Conservation (phyloP, 64 coral and sea anemone genomes). For the Hydrozoanthus tunicans region DNA sequence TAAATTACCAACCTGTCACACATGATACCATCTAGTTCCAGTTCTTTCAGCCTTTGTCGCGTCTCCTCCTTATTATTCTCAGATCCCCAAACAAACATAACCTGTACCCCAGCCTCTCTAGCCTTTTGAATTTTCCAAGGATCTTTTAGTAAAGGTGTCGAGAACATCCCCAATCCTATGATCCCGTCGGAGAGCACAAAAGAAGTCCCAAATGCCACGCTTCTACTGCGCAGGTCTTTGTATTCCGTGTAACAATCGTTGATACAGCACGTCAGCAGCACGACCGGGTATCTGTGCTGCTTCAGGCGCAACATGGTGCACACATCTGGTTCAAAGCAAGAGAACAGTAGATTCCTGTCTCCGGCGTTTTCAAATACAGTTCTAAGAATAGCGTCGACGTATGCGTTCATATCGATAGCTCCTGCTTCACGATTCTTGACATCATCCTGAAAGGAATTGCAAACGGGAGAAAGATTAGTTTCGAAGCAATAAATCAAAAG, state of each 20-base stretch:
- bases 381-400: constrained; percentile 57
- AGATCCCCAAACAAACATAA: constrained; percentile 18
- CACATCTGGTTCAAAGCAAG: constrained; percentile 64
- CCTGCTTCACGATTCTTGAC: constrained; percentile 17
- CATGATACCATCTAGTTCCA: constrained; percentile 32
- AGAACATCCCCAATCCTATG: constrained; percentile 36
- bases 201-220: constrained; percentile 34
- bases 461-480: neutral
- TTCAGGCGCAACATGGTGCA: constrained; percentile 58
- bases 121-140: constrained; percentile 54
- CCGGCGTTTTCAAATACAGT: constrained; percentile 64
- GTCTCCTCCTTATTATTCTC: constrained; percentile 18
- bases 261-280: constrained; percentile 28
- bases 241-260: constrained; percentile 21
- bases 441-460: neutral
- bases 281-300: constrained; percentile 52
- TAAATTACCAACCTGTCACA: constrained; percentile 27
- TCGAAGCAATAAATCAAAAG: no score
- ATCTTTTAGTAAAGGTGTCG: constrained; percentile 32
- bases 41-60: constrained; percentile 15
- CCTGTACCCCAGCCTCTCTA: constrained; percentile 23
- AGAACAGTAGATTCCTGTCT: constrained; percentile 50
- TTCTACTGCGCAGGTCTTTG: constrained; percentile 49
- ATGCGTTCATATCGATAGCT: constrained; percentile 50
- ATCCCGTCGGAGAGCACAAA: constrained; percentile 46